phyloP scores from a whole-genome alignment of 2,797 vertebrate species.

The Chiroxiphia lanceolata region DNA sequence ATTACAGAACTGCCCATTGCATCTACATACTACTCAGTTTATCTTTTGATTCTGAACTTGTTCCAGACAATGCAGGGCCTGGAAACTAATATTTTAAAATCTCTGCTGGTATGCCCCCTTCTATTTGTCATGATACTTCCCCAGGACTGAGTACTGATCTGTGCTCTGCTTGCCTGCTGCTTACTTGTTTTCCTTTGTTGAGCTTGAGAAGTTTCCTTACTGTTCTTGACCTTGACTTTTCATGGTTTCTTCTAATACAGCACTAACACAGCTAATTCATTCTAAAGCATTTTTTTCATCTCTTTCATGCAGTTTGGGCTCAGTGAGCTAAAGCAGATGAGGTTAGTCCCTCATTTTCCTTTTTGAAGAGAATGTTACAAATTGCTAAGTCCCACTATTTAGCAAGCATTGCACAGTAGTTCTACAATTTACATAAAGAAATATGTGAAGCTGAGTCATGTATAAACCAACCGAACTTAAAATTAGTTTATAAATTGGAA shows the following conservation, averaged over 20 bases:
- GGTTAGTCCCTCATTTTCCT: background rate
- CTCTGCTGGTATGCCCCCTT: background rate
- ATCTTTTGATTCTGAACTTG: background rate
- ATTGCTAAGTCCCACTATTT: background rate
- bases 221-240: background rate
- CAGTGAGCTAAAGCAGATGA: background rate
- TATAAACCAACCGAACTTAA: background rate
- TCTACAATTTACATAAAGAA: background rate
- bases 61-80: background rate
- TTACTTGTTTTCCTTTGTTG: background rate
- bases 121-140: background rate
- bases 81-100: background rate
- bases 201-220: background rate
- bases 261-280: background rate
- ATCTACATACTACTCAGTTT: background rate
- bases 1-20: fast-evolving
- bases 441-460: background rate
- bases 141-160: background rate
- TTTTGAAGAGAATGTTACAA: background rate
- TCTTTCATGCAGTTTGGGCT: background rate
- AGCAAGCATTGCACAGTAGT: background rate
- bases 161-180: background rate
- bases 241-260: background rate
- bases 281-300: background rate
- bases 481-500: background rate